Conservation (phyloP, 2,113 vertebrate species). For the Australoheros scitulus region DNA sequence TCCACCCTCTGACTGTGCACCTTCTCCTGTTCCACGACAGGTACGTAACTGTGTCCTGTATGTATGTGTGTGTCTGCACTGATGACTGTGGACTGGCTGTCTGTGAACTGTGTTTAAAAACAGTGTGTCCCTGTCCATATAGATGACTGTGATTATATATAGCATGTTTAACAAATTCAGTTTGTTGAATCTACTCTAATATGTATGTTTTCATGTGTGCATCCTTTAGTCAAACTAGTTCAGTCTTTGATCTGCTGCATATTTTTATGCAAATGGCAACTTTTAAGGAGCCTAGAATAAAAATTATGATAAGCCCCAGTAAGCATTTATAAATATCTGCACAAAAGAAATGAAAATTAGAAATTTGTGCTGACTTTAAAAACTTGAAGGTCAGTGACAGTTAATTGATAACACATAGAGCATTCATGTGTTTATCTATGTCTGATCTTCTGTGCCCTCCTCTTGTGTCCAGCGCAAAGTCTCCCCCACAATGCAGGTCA, state of each 20-base stretch:
- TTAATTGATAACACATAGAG: neutral
- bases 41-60: neutral
- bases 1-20: neutral
- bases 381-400: neutral
- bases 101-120: neutral
- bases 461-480: neutral
- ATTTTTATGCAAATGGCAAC: neutral
- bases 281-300: neutral
- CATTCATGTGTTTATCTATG: neutral
- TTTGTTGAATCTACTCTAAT: neutral
- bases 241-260: neutral
- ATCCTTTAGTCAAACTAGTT: neutral
- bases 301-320: neutral
- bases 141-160: neutral
- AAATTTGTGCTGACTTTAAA: neutral
- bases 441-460: neutral
- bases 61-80: neutral
- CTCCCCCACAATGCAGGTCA: slow-evolving; percentile 69
- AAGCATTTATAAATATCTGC: neutral
- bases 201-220: accelerated
- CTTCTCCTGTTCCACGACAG: neutral
- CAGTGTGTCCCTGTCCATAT: accelerated
- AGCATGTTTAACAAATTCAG: too few relatives aligned
- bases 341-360: neutral
- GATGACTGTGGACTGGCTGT: neutral